These are phyloP conservation scores for Automeris io DNA, from an alignment of 2,888 invertebrate genomes.

Conservation along the genomic window DNA sequence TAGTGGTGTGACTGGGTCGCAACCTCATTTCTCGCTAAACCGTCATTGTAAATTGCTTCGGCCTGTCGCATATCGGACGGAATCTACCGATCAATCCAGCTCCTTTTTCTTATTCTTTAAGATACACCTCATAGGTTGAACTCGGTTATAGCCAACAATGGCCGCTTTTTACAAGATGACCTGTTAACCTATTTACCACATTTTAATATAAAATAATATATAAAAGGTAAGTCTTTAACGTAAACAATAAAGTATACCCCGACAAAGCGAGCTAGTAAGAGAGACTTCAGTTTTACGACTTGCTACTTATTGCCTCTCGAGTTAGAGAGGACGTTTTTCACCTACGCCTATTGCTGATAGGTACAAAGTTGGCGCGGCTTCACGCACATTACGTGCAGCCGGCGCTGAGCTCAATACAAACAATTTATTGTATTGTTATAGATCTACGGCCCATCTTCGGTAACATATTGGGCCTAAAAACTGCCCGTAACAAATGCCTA, in stretches of 20 bases:
- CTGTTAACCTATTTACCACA: too few relatives aligned
- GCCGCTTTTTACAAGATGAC: too few relatives aligned
- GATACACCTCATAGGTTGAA: too few relatives aligned
- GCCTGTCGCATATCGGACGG: too few relatives aligned
- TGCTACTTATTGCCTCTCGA: conserved; percentile 45
- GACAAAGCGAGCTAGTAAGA: background rate
- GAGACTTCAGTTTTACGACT: conserved; percentile 28
- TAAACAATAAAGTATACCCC: background rate
- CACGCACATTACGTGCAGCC: conserved; percentile 58
- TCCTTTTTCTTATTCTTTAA: too few relatives aligned
- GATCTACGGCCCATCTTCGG: conserved; percentile 44
- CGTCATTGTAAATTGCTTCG: too few relatives aligned
- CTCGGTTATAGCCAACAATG: too few relatives aligned
- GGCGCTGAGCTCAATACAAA: conserved; percentile 47
- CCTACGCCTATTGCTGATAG: conserved; percentile 41
- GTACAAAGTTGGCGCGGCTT: conserved; percentile 49
- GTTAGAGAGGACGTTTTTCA: conserved; percentile 40
- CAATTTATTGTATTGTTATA: conserved; percentile 67
- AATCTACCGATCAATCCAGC: too few relatives aligned
- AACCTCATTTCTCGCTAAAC: too few relatives aligned
- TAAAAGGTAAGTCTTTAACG: too few relatives aligned
- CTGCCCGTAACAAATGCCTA: background rate
- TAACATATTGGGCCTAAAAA: conserved; percentile 20
- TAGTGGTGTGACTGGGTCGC: too few relatives aligned
- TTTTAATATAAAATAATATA: too few relatives aligned